Percentiles rank a stretch among this genome's conserved stretches.
Conservation (phyloP, 92 coral and sea anemone genomes). For the Palythoa heliodiscus region DNA sequence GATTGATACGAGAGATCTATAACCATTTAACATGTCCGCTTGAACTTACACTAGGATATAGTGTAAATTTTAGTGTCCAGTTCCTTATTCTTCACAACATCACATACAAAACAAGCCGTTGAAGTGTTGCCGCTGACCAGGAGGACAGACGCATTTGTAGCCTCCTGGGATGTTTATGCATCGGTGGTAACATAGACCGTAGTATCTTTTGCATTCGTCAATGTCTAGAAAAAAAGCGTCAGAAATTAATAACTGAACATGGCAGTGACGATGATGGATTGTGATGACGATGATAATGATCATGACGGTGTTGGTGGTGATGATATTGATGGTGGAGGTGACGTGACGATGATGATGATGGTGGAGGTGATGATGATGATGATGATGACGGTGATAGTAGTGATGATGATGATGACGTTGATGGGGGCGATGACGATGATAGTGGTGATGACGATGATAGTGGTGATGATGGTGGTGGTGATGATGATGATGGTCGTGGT, state of each 20-base stretch:
- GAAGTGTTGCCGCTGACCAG: constrained; percentile 76
- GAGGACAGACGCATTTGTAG: constrained; percentile 88
- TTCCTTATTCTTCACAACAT: neutral
- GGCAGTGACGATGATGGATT: neutral
- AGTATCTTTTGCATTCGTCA: constrained; percentile 88
- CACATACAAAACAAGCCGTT: constrained; percentile 82
- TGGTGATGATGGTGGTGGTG: no score
- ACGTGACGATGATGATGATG: no score
- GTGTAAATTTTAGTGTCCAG: neutral
- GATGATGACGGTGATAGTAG: no score
- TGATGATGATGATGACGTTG: no score
- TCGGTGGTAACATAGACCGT: constrained; percentile 67
- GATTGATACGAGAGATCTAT: neutral
- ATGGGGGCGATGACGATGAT: no score
- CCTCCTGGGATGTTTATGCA: constrained; percentile 84
- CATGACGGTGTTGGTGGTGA: neutral
- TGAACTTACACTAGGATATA: neutral
- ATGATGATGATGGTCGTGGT: no score
- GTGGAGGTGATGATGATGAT: no score
- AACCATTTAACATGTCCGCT: constrained; percentile 5
- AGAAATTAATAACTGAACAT: neutral
- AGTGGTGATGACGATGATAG: no score
- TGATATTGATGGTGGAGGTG: no score
- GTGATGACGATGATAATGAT: neutral
- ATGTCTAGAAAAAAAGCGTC: constrained; percentile 58